Evolutionary conservation across 2,888 invertebrate species (phyloP), one percentile per base, ranked within the genome.

Genomic region (Callyntrura sp.): DNA sequence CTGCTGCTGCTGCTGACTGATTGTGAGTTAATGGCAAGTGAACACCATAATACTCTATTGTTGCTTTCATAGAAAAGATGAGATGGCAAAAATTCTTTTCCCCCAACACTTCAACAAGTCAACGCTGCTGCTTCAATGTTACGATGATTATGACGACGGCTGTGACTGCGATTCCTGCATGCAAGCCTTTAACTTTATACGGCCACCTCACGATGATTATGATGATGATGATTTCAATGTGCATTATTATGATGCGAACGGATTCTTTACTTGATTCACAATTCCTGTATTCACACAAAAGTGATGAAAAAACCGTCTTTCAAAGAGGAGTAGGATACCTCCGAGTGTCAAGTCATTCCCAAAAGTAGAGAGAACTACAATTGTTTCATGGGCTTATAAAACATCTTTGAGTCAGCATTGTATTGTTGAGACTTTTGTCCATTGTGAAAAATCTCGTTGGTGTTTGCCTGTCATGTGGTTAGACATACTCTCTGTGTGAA

Each of bases 331-430:
- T 20, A 57, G 48, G 78, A 89, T 85, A 51, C 79, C 83, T 85
- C 81, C 90, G 81, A 85, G 79, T 90, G 90, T 90, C 90, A 90
- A 90, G 81, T 81, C 90, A 90, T 90, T 85, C 90, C 55, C 85
- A 81, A 73, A 28, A 14, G 28, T 68, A 76, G 79, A 62, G 62
- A 89, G 17, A 17, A 5, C 25, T 70, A 43, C 76, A 17, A 85
- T 85, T 76, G 85, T 85, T 85, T 85, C 62, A 81, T 78, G 43
- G n/a, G 51, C 78, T 78, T 73, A 11, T 23, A 20, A 48, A 23
- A 73, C n/a, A 48, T 73, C 3, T 20, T 73, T 45, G 73, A 48
- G 23, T 45, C 11, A 48, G 48, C 48, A 48, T 48, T 48, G 43
- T 35, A 6, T 35, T 14, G 1, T 17, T 62, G 51, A 43, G 8